These are phyloP conservation scores for Antechinus flavipes DNA, from an alignment of 2,113 vertebrate genomes.

Conservation along the genomic window DNA sequence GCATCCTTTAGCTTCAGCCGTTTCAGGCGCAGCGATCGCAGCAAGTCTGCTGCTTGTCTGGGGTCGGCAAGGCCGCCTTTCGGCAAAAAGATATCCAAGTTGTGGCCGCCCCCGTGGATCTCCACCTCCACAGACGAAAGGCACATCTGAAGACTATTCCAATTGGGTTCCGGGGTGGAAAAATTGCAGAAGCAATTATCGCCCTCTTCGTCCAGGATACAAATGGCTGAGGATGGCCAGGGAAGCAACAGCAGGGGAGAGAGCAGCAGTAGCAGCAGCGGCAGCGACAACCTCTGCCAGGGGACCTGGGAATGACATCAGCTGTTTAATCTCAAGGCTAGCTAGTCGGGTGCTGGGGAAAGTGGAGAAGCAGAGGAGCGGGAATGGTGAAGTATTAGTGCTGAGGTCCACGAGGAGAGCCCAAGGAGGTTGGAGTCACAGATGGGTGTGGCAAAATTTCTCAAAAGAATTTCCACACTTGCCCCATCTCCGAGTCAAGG, in stretches of 20 bases:
- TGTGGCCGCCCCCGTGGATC: conserved; percentile 80
- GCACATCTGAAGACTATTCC: conserved; percentile 73
- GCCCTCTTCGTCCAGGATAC: conserved; percentile 47
- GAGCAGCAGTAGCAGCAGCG: conserved; percentile 47
- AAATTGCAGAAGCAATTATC: conserved; percentile 82
- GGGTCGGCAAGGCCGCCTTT: background rate
- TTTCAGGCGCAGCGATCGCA: conserved; percentile 57
- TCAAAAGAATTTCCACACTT: too few relatives aligned
- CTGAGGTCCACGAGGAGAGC: too few relatives aligned
- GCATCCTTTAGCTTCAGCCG: conserved; percentile 76
- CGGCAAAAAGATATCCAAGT: conserved; percentile 66
- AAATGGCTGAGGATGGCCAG: conserved; percentile 18
- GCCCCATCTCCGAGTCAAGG: too few relatives aligned
- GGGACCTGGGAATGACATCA: conserved; percentile 35
- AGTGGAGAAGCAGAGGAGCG: rapidly evolving
- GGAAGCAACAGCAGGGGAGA: background rate
- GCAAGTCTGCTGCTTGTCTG: rapidly evolving
- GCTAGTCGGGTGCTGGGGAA: background rate
- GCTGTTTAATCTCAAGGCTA: conserved; percentile 3
- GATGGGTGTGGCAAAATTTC: too few relatives aligned
- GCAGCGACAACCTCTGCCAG: background rate
- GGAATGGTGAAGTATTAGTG: rapidly evolving
- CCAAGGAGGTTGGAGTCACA: too few relatives aligned
- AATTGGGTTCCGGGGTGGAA: conserved; percentile 11
- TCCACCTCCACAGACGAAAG: conserved; percentile 70